Conservation (phyloP, 2,888 invertebrate genomes). For the Erpobdella octoculata region DNA sequence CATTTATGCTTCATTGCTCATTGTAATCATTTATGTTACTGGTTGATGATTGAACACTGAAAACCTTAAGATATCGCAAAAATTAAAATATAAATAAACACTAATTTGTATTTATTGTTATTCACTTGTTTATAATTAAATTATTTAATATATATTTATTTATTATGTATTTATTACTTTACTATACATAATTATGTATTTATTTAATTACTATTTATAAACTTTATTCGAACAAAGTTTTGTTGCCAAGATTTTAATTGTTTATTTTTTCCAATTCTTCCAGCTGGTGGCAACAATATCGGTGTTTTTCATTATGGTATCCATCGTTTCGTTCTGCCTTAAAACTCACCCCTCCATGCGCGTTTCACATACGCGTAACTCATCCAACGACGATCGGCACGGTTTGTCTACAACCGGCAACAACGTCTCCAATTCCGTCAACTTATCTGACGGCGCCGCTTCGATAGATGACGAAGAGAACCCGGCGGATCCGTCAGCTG, state of each 20-base stretch:
- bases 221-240: not conserved
- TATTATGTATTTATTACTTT: not conserved
- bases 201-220: not conserved
- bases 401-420: not conserved
- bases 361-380: constrained; percentile 8
- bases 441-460: not conserved
- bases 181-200: not conserved
- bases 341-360: constrained; percentile 42
- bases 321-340: constrained; percentile 46
- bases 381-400: not conserved
- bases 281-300: constrained; percentile 37
- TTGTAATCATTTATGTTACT: too few species aligned
- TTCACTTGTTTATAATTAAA: not conserved
- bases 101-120: not conserved
- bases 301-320: constrained; percentile 44
- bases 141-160: not conserved
- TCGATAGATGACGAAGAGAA: not conserved
- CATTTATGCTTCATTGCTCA: too few species aligned
- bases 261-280: constrained; percentile 3
- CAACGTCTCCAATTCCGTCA: not conserved
- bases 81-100: not conserved
- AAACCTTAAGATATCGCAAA: too few species aligned
- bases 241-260: not conserved
- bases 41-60: too few species aligned
- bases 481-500: not conserved